Conservation (phyloP, 2,888 invertebrate genomes). For the Lasioglossum calceatum region DNA sequence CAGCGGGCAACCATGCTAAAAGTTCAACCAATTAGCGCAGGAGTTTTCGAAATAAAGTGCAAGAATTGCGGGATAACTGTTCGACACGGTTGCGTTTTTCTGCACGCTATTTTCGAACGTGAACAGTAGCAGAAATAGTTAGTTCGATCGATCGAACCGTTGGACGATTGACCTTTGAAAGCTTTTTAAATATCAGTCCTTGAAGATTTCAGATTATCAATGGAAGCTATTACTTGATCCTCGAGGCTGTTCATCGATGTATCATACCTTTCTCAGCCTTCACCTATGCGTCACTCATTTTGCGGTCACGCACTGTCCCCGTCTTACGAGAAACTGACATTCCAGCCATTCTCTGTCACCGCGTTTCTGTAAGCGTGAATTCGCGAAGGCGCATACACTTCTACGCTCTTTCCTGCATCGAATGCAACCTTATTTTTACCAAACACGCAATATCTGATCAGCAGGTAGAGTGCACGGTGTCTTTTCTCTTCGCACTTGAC, state of each 20-base stretch:
- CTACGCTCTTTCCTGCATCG: conserved; percentile 7
- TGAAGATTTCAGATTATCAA: conserved; percentile 14
- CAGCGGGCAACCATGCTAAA: not conserved
- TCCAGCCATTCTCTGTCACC: conserved; percentile 64
- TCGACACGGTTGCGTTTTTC: not conserved
- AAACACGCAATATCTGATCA: conserved; percentile 39
- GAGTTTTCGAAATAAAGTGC: not conserved
- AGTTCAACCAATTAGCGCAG: not conserved
- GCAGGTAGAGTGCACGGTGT: conserved; percentile 38
- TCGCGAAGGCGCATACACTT: conserved; percentile 33
- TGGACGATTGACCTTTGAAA: not conserved
- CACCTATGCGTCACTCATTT: conserved; percentile 65
- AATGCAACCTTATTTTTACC: conserved; percentile 48
- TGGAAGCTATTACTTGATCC: conserved; percentile 57
- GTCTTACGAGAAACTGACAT: conserved; percentile 53
- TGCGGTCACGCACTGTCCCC: conserved; percentile 46
- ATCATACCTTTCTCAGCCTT: conserved; percentile 69
- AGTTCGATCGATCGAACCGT: not conserved
- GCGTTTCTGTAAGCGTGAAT: conserved; percentile 49
- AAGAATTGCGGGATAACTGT: not conserved
- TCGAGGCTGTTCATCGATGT: conserved; percentile 52
- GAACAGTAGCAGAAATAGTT: not conserved
- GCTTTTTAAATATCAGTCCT: not conserved
- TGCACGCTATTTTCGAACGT: not conserved
- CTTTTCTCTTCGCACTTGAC: conserved; percentile 21